Evolutionary conservation across 1,140 invertebrate genomes (phyloP).

Genomic region (Adelges cooleyi): DNA sequence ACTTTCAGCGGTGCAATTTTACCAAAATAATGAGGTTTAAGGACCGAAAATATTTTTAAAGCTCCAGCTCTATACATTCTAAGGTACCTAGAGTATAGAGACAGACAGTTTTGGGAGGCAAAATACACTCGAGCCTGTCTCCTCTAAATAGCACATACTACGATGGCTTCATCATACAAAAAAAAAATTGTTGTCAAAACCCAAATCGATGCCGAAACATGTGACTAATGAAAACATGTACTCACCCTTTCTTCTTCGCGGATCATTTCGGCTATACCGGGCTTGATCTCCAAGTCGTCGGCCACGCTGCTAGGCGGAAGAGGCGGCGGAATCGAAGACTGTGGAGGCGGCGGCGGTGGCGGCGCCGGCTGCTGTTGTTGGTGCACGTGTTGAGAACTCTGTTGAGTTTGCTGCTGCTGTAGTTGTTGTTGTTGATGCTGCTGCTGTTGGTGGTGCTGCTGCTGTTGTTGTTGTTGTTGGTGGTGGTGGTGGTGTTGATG

Average conservation of each 20-base stretch:
- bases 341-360: slow-evolving; percentile 32
- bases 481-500: slow-evolving; percentile 30
- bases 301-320: slow-evolving; percentile 35
- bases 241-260: slow-evolving; percentile 89
- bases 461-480: not conserved
- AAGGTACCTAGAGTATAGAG: too few species aligned
- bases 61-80: too few species aligned
- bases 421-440: not conserved
- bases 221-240: slow-evolving; percentile 37
- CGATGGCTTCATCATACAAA: too few species aligned
- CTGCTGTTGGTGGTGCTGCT: not conserved
- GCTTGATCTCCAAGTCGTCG: slow-evolving; percentile 84
- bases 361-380: slow-evolving; percentile 18
- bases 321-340: slow-evolving; percentile 32
- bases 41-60: too few species aligned
- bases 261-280: slow-evolving; percentile 88
- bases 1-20: too few species aligned
- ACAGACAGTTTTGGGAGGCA: too few species aligned
- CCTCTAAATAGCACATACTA: too few species aligned
- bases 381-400: not conserved
- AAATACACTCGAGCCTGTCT: too few species aligned
- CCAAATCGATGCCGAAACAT: too few species aligned
- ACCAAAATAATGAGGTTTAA: too few species aligned
- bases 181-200: too few species aligned
- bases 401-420: not conserved